A percentile compares a stretch with the other conserved stretches of the same genome.
Conservation (phyloP, 2,888 invertebrate genomes). For the Chymomyza caudatula region DNA sequence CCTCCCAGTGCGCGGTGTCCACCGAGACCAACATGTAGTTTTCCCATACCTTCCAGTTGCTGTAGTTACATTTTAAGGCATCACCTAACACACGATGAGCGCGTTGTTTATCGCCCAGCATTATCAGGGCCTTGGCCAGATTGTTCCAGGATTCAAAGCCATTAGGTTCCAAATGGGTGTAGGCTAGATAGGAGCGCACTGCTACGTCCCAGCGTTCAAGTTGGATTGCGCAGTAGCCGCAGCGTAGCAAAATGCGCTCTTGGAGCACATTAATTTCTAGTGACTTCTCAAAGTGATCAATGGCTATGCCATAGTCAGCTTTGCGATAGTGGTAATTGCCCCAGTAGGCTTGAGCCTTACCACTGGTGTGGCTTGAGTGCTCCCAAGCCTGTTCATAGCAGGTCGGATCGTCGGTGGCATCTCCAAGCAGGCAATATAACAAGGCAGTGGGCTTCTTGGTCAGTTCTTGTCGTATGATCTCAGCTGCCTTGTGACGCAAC, state of each 20-base stretch:
- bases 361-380: constrained; percentile 88
- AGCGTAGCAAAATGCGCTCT: constrained; percentile 89
- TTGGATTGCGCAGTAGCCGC: constrained; percentile 90
- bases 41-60: constrained; percentile 96
- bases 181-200: constrained; percentile 90
- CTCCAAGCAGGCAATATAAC: constrained; percentile 94
- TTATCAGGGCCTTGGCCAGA: constrained; percentile 94
- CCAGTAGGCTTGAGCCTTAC: constrained; percentile 92
- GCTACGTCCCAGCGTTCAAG: constrained; percentile 89
- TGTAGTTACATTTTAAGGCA: constrained; percentile 93
- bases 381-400: constrained; percentile 95
- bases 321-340: constrained; percentile 87
- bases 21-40: constrained; percentile 93
- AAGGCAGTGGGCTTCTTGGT: constrained; percentile 88
- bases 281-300: constrained; percentile 89
- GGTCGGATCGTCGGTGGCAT: constrained; percentile 87
- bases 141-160: constrained; percentile 99
- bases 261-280: constrained; percentile 93
- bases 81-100: constrained; percentile 92
- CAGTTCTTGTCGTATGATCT: constrained; percentile 89
- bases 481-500: constrained; percentile 92
- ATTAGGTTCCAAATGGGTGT: constrained; percentile 90
- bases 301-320: constrained; percentile 87
- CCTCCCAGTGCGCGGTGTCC: constrained; percentile 91
- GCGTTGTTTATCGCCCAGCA: constrained; percentile 89